These are phyloP conservation scores for Thaumetopoea pityocampa DNA, from an alignment of 1,140 invertebrate genomes.

Conservation along the genomic window DNA sequence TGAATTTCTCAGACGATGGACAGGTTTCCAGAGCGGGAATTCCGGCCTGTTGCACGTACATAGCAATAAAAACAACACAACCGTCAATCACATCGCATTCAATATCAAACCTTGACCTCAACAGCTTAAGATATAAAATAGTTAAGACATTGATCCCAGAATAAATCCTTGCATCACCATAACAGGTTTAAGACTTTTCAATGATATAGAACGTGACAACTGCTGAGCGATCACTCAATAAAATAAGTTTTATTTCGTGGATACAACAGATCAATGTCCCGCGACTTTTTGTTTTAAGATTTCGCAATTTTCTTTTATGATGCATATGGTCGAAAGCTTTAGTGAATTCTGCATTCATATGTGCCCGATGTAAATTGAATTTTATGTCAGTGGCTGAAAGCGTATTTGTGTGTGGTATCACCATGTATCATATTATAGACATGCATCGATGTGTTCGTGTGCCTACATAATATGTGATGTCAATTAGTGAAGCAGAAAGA, in stretches of 20 bases:
- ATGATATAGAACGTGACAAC: constrained; percentile 64
- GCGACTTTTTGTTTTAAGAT: constrained; percentile 43
- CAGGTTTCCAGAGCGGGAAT: constrained; percentile 62
- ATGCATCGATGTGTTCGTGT: constrained; percentile 23
- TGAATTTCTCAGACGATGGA: constrained; percentile 58
- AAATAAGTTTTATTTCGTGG: constrained; percentile 63
- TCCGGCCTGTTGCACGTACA: constrained; percentile 39
- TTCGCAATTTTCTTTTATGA: constrained; percentile 48
- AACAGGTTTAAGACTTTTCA: constrained; percentile 45
- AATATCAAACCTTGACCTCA: constrained; percentile 35
- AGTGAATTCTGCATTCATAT: constrained; percentile 40
- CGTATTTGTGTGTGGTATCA: constrained; percentile 19
- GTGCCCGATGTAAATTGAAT: constrained; percentile 28
- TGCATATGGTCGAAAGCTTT: constrained; percentile 40
- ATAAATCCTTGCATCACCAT: constrained; percentile 50
- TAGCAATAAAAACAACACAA: constrained; percentile 30
- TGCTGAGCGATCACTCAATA: constrained; percentile 58
- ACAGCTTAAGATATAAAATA: constrained; percentile 39
- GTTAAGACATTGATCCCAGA: constrained; percentile 22
- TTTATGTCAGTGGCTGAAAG: constrained; percentile 19
- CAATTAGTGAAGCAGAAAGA: constrained; percentile 53
- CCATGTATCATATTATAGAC: constrained; percentile 13
- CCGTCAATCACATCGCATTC: constrained; percentile 20
- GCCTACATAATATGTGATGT: constrained; percentile 56
- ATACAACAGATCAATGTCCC: constrained; percentile 59